Evolutionary conservation across 2,797 vertebrate species (phyloP).

Genomic region (Gastrophryne carolinensis): DNA sequence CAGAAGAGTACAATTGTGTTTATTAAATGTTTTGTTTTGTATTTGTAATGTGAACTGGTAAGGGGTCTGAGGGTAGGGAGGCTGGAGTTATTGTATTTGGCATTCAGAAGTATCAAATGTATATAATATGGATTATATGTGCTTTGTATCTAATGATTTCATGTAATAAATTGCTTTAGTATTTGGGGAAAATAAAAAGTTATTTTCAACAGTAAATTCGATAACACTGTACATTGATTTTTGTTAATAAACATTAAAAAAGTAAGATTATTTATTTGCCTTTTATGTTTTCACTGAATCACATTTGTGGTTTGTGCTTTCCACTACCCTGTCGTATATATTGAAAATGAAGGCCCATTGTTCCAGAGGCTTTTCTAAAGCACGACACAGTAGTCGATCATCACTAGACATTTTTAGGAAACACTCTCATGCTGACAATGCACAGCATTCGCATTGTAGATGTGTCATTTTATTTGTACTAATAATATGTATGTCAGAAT

Average conservation of each 20-base stretch:
- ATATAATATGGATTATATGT: too few relatives aligned
- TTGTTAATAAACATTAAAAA: neutral
- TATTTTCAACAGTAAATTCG: too few relatives aligned
- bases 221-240: too few relatives aligned
- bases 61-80: too few relatives aligned
- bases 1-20: too few relatives aligned
- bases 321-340: neutral
- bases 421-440: neutral
- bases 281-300: constrained; percentile 19
- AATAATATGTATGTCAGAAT: neutral
- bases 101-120: too few relatives aligned
- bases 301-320: neutral
- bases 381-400: neutral
- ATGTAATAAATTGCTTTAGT: too few relatives aligned
- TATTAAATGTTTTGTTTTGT: too few relatives aligned
- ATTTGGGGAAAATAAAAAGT: too few relatives aligned
- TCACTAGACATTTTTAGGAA: neutral
- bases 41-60: too few relatives aligned
- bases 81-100: too few relatives aligned
- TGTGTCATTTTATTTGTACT: neutral
- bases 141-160: too few relatives aligned
- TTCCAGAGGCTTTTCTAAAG: neutral
- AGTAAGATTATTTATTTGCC: neutral
- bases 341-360: constrained; percentile 3
- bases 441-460: neutral